phyloP scores from a whole-genome alignment of 2,113 vertebrate genomes.

The Callipepla californica region DNA sequence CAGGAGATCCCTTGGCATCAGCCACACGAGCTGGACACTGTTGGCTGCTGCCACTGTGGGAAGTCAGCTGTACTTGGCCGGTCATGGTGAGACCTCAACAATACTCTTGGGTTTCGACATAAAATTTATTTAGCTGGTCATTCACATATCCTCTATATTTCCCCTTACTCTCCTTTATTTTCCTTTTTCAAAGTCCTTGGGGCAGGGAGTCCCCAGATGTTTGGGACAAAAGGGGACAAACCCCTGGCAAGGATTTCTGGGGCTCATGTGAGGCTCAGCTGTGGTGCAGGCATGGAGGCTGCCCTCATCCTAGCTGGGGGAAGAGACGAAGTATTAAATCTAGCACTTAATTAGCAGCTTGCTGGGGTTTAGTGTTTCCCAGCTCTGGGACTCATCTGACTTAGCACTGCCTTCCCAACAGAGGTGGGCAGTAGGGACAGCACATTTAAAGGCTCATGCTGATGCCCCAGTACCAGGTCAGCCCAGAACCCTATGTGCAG shows the following conservation, averaged over 20 bases:
- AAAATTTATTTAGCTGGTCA: background rate
- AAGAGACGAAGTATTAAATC: background rate
- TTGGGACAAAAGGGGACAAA: background rate
- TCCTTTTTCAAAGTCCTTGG: background rate
- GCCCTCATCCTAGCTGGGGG: background rate
- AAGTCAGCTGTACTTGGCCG: background rate
- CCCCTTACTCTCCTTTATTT: background rate
- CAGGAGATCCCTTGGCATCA: fast-evolving
- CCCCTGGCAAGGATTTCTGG: background rate
- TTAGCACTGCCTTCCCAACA: background rate
- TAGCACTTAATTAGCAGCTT: conserved; percentile 48
- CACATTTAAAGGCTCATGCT: background rate
- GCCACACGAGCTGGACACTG: fast-evolving
- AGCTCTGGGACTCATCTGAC: background rate
- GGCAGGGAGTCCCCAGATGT: background rate
- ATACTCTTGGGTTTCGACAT: background rate
- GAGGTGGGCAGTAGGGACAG: background rate
- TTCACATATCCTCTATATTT: background rate
- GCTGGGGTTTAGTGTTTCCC: background rate
- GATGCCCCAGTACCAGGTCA: background rate
- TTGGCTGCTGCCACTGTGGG: background rate
- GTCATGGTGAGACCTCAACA: background rate
- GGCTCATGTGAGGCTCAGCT: background rate
- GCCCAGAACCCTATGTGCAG: background rate
- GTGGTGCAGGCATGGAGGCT: fast-evolving